Evolutionary conservation across 1,140 invertebrate species (phyloP).

Genomic region (Belonocnema kinseyi): DNA sequence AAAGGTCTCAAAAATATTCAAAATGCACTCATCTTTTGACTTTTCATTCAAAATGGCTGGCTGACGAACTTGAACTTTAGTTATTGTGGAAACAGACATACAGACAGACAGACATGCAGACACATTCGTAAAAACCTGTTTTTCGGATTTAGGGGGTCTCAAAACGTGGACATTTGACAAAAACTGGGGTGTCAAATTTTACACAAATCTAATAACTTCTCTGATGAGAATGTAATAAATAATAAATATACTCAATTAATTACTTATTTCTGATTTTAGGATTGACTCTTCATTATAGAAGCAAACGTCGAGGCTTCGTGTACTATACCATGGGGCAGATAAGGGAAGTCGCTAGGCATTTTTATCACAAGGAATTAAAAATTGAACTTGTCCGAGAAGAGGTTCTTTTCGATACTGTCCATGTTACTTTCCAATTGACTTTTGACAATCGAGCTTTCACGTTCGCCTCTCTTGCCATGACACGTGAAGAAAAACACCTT

Average conservation of each 20-base stretch:
- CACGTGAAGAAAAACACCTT: constrained; percentile 89
- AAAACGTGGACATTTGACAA: no score
- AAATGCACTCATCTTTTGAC: no score
- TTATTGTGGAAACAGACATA: no score
- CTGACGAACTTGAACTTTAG: no score
- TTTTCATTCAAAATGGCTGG: no score
- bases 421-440: constrained; percentile 94
- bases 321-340: constrained; percentile 99
- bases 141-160: no score
- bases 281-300: constrained; percentile 94
- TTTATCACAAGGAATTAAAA: constrained; percentile 94
- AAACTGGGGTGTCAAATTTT: no score
- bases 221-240: no score
- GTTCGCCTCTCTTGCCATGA: constrained; percentile 86
- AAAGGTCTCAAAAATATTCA: no score
- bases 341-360: constrained; percentile 91
- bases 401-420: constrained; percentile 90
- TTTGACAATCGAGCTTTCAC: constrained; percentile 96
- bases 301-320: constrained; percentile 93
- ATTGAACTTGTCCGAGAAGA: constrained; percentile 93
- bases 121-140: no score
- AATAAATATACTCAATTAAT: background rate
- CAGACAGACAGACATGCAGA: no score
- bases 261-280: constrained; percentile 74
- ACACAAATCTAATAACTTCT: no score